Conservation (phyloP, 1,140 invertebrate genomes). For the Rhagoletis pomonella region DNA sequence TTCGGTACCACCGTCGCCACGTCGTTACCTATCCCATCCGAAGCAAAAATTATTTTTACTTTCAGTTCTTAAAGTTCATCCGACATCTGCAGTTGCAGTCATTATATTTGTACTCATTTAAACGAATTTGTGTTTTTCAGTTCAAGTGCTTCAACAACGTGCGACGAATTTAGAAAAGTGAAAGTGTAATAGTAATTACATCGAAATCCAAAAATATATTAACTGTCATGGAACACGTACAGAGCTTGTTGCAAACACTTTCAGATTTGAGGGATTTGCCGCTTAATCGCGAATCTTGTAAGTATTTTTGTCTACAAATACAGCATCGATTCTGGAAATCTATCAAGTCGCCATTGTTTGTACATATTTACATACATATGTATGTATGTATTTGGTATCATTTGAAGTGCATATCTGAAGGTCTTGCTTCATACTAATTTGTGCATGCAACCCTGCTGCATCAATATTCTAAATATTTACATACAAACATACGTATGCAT, state of each 20-base stretch:
- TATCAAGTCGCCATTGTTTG: too few relatives aligned
- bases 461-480: background rate
- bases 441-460: too few relatives aligned
- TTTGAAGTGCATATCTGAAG: background rate
- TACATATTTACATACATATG: background rate
- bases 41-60: background rate
- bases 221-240: conserved; percentile 68
- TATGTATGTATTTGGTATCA: background rate
- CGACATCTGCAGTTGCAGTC: conserved; percentile 24
- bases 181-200: background rate
- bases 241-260: conserved; percentile 63
- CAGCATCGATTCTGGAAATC: background rate
- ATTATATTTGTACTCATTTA: background rate
- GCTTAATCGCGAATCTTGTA: conserved; percentile 70
- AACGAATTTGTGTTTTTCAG: conserved; percentile 17
- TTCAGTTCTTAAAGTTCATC: conserved; percentile 10
- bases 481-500: background rate
- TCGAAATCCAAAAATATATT: conserved; percentile 43
- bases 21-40: background rate
- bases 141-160: background rate
- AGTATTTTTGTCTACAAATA: conserved; percentile 59
- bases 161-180: background rate
- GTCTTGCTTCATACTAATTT: too few relatives aligned
- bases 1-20: background rate
- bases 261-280: conserved; percentile 68